Evolutionary conservation across 2,888 invertebrate genomes (phyloP), one percentile per base, ranked within the genome.

Genomic region (Junonia oenone): DNA sequence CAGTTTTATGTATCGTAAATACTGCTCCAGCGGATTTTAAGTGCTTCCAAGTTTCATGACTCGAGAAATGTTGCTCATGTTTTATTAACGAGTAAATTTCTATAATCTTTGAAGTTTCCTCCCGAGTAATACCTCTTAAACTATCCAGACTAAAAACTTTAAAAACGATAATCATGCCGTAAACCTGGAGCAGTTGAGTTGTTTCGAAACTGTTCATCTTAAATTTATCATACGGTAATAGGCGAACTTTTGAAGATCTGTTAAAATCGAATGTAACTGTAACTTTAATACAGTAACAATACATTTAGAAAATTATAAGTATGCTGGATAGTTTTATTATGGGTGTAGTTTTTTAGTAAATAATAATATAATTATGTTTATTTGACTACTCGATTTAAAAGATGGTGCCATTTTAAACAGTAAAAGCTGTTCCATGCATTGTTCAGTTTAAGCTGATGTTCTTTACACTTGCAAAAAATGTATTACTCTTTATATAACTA

Each of bases 1-100:
- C 67, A 47, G 66, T 72, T 78, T 79, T 74, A 78, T 74, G 71
- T 68, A 65, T 72, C 74, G 67, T 76, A 75, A 78, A 78, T 75
- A 75, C 65, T 61, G 68, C 60, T 69, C 66, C 63, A 62, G 67
- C 61, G 65, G 68, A 43, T 66, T 72, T 69, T 65, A 63, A 72
- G 66, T 68, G 63, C 58, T 65, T 53, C 57, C 55, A 31, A 55
- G 29, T 40, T 50, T 33, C 6, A 45, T 45, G 43, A 26, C 26
- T 56, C 45, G 45, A 37, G 38, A 46, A 51, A 55, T 8, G 43
- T 43, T 38, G 38, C 37, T 55, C 49, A 49, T 50, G 46, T 55
- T 59, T 51, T 55, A 14, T 38, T 58, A 55, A 40, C 45, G 45
- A 48, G 48, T 26, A 52, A 52, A 49, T 43, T 43, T 47, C 33